phyloP scores from a whole-genome alignment of 2,113 vertebrate genomes.

The Romanogobio albipinnatus region DNA sequence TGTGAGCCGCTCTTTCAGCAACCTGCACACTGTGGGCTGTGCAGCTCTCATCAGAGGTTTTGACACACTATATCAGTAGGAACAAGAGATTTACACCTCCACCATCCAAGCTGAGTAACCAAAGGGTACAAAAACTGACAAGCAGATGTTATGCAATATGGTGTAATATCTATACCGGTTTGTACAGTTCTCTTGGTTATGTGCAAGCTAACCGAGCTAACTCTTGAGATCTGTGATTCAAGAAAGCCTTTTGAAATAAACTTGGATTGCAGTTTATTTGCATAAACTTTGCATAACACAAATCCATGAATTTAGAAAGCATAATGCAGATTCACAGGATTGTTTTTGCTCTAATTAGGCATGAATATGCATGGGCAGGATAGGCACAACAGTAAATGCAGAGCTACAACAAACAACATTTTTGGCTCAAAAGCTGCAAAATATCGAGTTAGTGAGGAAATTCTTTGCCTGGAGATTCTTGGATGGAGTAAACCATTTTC shows the following conservation, averaged over 20 bases:
- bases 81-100: conserved; percentile 33
- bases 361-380: conserved; percentile 2
- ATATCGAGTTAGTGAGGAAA: neutral
- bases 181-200: neutral
- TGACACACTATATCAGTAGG: conserved; percentile 16
- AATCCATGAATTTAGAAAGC: neutral
- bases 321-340: conserved; percentile 5
- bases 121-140: conserved; percentile 29
- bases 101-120: neutral
- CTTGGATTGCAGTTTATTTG: too few species aligned
- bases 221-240: conserved; percentile 25
- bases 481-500: neutral
- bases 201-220: neutral
- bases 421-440: neutral
- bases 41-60: conserved; percentile 28
- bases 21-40: conserved; percentile 16
- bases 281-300: conserved; percentile 13
- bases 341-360: conserved; percentile 19
- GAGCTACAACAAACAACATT: neutral
- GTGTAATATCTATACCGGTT: neutral
- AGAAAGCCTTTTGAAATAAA: neutral
- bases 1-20: conserved; percentile 15
- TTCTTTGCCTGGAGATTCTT: neutral
- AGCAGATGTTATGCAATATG: conserved; percentile 27
- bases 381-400: neutral